Conservation (phyloP, 2,113 vertebrate species). For the Ammodytes dubius region DNA sequence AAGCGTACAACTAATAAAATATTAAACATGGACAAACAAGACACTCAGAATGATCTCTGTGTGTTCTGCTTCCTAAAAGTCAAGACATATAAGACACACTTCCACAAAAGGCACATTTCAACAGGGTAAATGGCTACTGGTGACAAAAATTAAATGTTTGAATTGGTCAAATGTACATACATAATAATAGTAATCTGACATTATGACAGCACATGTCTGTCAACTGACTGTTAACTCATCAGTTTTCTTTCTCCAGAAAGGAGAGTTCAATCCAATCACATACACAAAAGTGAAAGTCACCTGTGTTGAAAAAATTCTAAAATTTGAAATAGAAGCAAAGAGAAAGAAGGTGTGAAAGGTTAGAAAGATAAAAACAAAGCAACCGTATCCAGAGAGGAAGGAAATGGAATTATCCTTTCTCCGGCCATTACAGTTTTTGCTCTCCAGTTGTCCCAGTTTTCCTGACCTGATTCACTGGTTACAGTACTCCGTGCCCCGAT, state of each 20-base stretch:
- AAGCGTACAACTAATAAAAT: too few species aligned
- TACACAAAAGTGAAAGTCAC: conserved; percentile 8
- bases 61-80: too few species aligned
- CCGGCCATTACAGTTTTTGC: conserved; percentile 10
- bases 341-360: neutral
- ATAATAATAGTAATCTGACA: neutral
- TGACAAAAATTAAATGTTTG: neutral
- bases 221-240: neutral
- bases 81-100: too few species aligned
- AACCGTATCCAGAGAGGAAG: neutral
- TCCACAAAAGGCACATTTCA: too few species aligned
- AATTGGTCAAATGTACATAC: neutral
- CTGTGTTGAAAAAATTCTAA: neutral
- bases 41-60: too few species aligned
- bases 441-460: conserved; percentile 55
- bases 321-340: neutral
- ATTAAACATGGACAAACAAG: too few species aligned
- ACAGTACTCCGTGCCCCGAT: conserved; percentile 28
- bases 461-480: conserved; percentile 71
- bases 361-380: neutral
- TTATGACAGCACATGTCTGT: neutral
- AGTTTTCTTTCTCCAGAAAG: neutral
- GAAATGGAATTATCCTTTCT: conserved; percentile 3
- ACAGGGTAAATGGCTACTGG: neutral
- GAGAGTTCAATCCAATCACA: neutral